phyloP scores from a whole-genome alignment of 2,113 vertebrate species.

The Pelobates fuscus region DNA sequence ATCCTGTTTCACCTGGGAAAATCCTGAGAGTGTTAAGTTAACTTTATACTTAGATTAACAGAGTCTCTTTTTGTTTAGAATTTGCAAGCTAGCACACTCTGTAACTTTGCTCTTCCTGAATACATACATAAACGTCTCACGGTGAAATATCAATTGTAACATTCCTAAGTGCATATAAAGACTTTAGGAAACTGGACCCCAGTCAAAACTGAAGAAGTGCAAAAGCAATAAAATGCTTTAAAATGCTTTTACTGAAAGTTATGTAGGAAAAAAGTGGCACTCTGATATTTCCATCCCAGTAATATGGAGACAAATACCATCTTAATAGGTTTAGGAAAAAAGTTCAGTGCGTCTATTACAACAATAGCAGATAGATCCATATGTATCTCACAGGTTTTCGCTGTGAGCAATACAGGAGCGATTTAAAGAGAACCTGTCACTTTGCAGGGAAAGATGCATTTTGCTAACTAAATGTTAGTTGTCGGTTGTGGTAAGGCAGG shows the following conservation, averaged over 20 bases:
- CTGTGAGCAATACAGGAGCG: too few relatives aligned
- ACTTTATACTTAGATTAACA: constrained; percentile 41
- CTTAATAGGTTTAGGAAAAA: neutral
- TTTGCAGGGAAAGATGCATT: too few relatives aligned
- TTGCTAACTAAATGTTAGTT: too few relatives aligned
- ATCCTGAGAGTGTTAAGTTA: constrained; percentile 46
- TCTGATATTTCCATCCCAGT: neutral
- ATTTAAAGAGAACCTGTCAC: too few relatives aligned
- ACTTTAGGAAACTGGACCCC: constrained; percentile 15
- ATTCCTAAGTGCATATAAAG: constrained; percentile 8
- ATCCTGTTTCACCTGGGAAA: constrained; percentile 50
- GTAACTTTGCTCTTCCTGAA: constrained; percentile 26
- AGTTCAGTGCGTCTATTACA: neutral
- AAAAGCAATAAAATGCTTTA: neutral
- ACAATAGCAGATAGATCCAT: too few relatives aligned
- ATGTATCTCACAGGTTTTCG: too few relatives aligned
- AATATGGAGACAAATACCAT: neutral
- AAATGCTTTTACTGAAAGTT: constrained; percentile 9
- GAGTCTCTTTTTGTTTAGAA: constrained; percentile 31
- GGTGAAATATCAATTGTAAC: constrained; percentile 22
- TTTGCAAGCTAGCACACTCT: constrained; percentile 21
- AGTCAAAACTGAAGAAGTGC: constrained; percentile 2
- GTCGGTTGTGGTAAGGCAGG: too few relatives aligned
- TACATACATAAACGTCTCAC: constrained; percentile 34
- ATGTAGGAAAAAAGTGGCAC: neutral